Conservation (phyloP, 2,888 invertebrate genomes). For the Ophonus ardosiacus region DNA sequence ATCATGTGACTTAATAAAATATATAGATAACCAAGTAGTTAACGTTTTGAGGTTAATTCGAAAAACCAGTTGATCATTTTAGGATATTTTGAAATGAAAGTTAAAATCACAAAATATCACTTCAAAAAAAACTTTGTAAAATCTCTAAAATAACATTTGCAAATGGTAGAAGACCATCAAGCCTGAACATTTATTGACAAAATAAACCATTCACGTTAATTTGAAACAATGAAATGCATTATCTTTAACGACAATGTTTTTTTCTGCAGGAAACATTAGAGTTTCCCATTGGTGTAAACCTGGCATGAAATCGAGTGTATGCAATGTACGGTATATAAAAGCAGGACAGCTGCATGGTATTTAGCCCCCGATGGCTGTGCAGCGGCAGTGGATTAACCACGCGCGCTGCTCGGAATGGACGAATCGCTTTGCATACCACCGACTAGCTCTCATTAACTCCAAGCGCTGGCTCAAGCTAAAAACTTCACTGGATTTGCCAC, state of each 20-base stretch:
- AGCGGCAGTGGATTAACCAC: constrained; percentile 21
- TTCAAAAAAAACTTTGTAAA: no score
- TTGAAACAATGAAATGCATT: not conserved
- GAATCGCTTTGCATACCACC: constrained; percentile 19
- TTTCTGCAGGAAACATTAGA: not conserved
- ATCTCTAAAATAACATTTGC: no score
- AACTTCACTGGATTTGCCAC: constrained; percentile 19
- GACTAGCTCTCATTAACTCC: constrained; percentile 12
- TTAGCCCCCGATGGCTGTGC: not conserved
- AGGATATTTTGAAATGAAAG: no score
- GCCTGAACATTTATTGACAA: no score
- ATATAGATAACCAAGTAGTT: no score
- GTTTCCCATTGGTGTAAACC: not conserved
- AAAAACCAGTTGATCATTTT: no score
- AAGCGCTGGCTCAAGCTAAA: not conserved
- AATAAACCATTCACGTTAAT: no score
- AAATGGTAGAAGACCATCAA: no score
- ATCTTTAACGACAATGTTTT: not conserved
- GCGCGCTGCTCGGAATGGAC: not conserved
- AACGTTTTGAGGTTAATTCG: no score
- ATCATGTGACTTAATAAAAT: no score
- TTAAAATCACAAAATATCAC: no score
- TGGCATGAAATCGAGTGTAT: not conserved
- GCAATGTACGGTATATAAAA: not conserved
- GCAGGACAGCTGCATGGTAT: not conserved